Base-by-base conservation (phyloP, 2,888 invertebrate genomes). In the Dyspetes luteomarginatus region DNA sequence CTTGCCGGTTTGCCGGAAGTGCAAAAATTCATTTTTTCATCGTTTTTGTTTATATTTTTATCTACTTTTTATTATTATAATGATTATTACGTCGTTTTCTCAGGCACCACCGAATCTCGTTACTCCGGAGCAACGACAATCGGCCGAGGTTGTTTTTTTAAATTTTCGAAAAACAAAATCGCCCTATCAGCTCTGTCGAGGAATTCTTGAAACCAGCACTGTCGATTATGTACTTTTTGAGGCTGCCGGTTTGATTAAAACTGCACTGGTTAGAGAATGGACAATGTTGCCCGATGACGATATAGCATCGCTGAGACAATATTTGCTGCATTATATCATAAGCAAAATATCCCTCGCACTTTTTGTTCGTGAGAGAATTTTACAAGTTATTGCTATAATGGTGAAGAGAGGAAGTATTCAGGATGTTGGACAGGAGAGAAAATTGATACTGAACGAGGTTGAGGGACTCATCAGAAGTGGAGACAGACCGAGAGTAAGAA, bases 191-290 rank as follows among this genome's bases (percentile, higher is more conserved):
- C 92, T 97, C 67, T 98, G 97, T 91, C 94, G 95, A 87, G 95
- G 95, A 89, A 96, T 98, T 85, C 93, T 98, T 84, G 96, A 97
- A 90, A 94, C 94, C 78, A 95, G 95, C 43, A 92, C 93, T 75
- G 94, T 95, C 68, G 96, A 96, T 87, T 97, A 97, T 93, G 96
- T 98, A 4, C 92, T 97, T 67, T 98, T 97, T 93, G 98, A 98
- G 93, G 95, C 97, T 56, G 97, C 96, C 4, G 95, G 96, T 79
- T 94, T 97, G 19, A 92, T 98, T 75, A 97, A 97, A 92, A 94
- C 95, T 85, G 96, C 97, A 15, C 93, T 98, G 7, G 95, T 98
- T 68, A 93, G 96, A 88, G 97, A 98, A 93, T 98, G 98, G 98
- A 92, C 94, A 28, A 93, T 95, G 86, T 90, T 98, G 58, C 93